A percentile compares a stretch with the other conserved stretches of the same genome.
Evolutionary conservation across 2,797 vertebrate species (phyloP).

Genomic region (Micrastur ruficollis): DNA sequence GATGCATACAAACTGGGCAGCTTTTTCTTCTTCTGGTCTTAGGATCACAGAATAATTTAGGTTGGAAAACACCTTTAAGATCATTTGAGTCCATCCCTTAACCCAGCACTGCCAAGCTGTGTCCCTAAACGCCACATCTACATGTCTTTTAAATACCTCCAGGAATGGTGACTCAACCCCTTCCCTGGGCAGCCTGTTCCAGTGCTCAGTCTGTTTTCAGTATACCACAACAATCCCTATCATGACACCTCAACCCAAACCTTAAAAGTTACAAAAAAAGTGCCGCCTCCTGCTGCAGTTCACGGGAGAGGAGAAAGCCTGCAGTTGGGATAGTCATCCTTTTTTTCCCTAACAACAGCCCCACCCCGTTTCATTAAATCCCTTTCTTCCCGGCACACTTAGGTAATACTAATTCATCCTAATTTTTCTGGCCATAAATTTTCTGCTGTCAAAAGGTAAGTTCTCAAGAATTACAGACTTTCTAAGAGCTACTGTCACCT

Average conservation of each 20-base stretch:
- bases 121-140: not conserved
- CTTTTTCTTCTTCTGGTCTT: not conserved
- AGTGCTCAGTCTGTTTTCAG: not conserved
- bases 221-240: not conserved
- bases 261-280: not conserved
- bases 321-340: not conserved
- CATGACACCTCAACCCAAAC: not conserved
- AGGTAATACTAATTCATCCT: not conserved
- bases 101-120: not conserved
- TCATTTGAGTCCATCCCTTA: not conserved
- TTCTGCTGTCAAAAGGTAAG: not conserved
- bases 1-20: rapidly evolving
- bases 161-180: too few species aligned
- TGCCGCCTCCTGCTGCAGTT: not conserved
- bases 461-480: not conserved
- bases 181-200: not conserved
- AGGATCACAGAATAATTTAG: not conserved
- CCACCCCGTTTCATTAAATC: not conserved
- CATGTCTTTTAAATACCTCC: too few species aligned
- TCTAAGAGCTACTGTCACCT: not conserved
- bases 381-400: not conserved
- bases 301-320: not conserved
- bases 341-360: not conserved
- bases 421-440: not conserved
- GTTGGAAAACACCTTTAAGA: not conserved